Evolutionary conservation across 2,888 invertebrate genomes (phyloP), one percentile per base, ranked within the genome.

Genomic region (Phaedon cochleariae): DNA sequence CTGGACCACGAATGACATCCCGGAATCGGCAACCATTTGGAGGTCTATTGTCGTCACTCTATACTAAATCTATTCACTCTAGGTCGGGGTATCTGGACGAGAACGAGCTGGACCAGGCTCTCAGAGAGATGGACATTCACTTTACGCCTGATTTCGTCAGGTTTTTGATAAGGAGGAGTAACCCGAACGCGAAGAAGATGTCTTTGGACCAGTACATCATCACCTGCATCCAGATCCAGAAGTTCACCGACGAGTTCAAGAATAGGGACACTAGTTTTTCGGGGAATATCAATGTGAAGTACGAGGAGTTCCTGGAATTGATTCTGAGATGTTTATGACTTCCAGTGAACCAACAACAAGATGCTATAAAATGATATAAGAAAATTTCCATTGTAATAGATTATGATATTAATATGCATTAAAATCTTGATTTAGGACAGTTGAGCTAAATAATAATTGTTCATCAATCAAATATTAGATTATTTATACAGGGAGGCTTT

Each of bases 191-290:
- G 4, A 79, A 73, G 52, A 78, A 70, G 59, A 80, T 83, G 48
- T 77, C 81, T 1, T 62, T 83, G 64, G 82, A 82, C 68, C 82
- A 81, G 64, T 82, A 79, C 70, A 78, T 83, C 6, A 76, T 83
- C 1, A 80, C 79, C n/a, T 83, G 82, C 62, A 81, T 83, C 12
- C 82, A 83, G 63, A 82, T 83, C n/a, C 82, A 83, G 64, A 76
- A 75, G 54, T 83, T 80, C 61, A 82, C 81, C 0, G 82, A 82
- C 46, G 82, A 82, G 62, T 83, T 82, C 63, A 80, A 81, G 61
- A 76, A 73, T 22, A 73, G 81, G 59, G 83, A 83, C 69, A 71
- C 69, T 7, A 70, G 80, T 45, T 79, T 73, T 54, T 76, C 77
- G 1, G 83, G 82, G 5, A 76, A 76, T 58, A 80, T 83, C 20